Percentiles rank a stretch among this genome's conserved stretches.
These are phyloP conservation scores for Ditylenchus dipsaci DNA, from an alignment of 1,140 invertebrate genomes.

Conservation along the genomic window DNA sequence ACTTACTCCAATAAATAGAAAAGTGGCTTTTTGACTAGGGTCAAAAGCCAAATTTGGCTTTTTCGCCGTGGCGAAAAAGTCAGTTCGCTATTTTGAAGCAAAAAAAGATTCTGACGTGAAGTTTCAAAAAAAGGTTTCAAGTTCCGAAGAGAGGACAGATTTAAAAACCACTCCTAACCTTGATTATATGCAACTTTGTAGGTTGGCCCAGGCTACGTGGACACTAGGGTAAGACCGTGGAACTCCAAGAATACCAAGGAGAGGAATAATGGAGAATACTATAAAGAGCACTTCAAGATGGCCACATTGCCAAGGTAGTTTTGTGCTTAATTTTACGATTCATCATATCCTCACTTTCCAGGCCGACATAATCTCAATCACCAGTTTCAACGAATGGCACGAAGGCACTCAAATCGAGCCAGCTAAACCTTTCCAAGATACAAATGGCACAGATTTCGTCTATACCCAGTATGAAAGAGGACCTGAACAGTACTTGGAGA, in stretches of 20 bases:
- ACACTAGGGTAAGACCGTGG: constrained; percentile 62
- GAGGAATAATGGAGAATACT: constrained; percentile 61
- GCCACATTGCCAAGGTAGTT: constrained; percentile 54
- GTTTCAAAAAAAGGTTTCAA: no score
- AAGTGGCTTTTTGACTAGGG: no score
- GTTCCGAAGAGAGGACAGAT: no score
- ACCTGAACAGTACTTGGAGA: constrained; percentile 43
- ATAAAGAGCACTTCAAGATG: constrained; percentile 57
- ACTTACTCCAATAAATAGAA: no score
- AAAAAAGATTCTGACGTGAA: no score
- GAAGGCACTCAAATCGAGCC: constrained; percentile 64
- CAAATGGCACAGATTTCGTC: constrained; percentile 22
- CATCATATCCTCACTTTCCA: constrained; percentile 9
- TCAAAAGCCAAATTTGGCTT: no score
- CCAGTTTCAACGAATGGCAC: constrained; percentile 65
- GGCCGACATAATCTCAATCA: constrained; percentile 60
- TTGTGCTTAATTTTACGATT: neutral
- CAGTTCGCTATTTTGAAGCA: no score
- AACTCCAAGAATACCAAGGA: constrained; percentile 59
- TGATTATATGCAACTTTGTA: neutral
- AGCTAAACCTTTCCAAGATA: constrained; percentile 54
- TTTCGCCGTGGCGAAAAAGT: no score
- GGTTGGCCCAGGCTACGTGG: constrained; percentile 61
- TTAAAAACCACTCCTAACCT: no score
- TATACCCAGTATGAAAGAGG: constrained; percentile 37